Evolutionary conservation across 2,888 invertebrate species (phyloP).

Genomic region (Sesia apiformis): DNA sequence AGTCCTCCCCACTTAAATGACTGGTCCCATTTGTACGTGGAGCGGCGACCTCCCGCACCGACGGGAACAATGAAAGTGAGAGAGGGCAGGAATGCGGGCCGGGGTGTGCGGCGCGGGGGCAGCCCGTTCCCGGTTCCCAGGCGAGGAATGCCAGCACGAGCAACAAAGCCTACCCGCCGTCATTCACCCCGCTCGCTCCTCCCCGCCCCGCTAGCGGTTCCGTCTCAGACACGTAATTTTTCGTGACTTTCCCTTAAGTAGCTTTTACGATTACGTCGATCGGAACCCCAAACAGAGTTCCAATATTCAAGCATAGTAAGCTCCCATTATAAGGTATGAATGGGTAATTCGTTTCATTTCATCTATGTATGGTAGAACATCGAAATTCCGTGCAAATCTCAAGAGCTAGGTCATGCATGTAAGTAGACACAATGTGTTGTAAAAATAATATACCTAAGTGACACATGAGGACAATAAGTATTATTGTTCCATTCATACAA

Average conservation of each 20-base stretch:
- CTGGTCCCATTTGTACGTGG: slow-evolving; percentile 56
- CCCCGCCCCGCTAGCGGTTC: slow-evolving; percentile 35
- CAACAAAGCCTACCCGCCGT: slow-evolving; percentile 69
- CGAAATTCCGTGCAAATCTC: neutral
- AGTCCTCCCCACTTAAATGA: slow-evolving; percentile 45
- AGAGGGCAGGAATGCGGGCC: slow-evolving; percentile 66
- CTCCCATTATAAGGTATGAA: slow-evolving; percentile 20
- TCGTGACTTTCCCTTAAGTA: slow-evolving; percentile 56
- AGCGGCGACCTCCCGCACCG: slow-evolving; percentile 67
- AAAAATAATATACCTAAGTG: slow-evolving; percentile 6
- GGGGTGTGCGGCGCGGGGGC: slow-evolving; percentile 33
- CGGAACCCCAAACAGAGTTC: slow-evolving; percentile 27
- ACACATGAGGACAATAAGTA: slow-evolving; percentile 33
- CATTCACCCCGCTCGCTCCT: slow-evolving; percentile 56
- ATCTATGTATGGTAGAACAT: neutral
- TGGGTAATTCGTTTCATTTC: neutral
- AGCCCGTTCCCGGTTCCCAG: slow-evolving; percentile 66
- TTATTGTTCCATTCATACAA: slow-evolving; percentile 48
- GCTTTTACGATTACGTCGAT: slow-evolving; percentile 37
- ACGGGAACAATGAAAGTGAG: slow-evolving; percentile 72
- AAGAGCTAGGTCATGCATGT: neutral
- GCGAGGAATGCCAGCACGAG: slow-evolving; percentile 71
- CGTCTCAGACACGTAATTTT: slow-evolving; percentile 51
- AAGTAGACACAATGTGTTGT: slow-evolving; percentile 1
- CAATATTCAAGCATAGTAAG: slow-evolving; percentile 37